Conservation (phyloP, 2,797 vertebrate genomes). For the Austrolebias charrua region DNA sequence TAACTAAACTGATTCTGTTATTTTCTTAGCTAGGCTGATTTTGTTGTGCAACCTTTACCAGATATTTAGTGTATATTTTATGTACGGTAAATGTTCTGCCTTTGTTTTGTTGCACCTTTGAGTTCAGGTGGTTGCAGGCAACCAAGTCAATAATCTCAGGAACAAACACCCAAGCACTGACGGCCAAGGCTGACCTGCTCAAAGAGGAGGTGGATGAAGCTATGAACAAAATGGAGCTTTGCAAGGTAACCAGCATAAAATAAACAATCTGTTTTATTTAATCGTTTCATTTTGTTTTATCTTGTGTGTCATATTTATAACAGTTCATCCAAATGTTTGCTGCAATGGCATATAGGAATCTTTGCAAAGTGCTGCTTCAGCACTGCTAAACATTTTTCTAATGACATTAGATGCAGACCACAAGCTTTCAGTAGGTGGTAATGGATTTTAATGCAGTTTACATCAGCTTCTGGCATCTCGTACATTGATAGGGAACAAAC, state of each 20-base stretch:
- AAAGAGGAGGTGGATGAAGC: constrained; percentile 99
- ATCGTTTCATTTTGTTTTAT: background rate
- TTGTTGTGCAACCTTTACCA: too few relatives aligned
- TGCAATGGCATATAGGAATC: background rate
- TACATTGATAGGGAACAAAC: background rate
- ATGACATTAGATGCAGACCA: background rate
- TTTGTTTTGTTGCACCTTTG: background rate
- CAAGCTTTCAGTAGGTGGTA: background rate
- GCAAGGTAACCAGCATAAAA: constrained; percentile 85
- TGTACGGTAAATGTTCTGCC: background rate
- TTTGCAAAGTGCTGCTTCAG: background rate
- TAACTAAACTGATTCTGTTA: too few relatives aligned
- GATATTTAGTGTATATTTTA: too few relatives aligned
- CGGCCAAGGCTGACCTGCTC: constrained; percentile 94
- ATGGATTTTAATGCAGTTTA: background rate
- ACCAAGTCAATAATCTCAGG: constrained; percentile 96
- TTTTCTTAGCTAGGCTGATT: too few relatives aligned
- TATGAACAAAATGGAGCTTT: constrained; percentile 96
- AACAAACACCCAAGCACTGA: constrained; percentile 96
- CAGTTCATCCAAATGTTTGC: background rate
- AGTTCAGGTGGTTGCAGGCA: constrained; percentile 92
- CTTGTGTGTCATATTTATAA: background rate
- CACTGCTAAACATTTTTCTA: background rate
- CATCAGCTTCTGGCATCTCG: background rate
- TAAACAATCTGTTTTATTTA: background rate